Conservation (phyloP, 2,797 vertebrate genomes). For the Mormyrus proboscirostris region DNA sequence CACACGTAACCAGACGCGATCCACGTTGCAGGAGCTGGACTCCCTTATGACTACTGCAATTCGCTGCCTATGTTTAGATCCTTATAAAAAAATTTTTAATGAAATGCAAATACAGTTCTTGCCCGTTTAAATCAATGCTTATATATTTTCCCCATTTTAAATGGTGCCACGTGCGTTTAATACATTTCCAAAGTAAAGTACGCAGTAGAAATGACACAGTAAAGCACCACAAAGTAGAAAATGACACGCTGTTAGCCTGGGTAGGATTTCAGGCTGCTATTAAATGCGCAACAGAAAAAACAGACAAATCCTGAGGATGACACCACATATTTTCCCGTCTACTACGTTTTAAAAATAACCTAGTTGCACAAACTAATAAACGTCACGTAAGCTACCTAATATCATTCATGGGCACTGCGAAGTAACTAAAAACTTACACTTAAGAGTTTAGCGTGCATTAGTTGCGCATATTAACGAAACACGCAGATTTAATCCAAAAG, state of each 20-base stretch:
- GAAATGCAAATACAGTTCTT: background rate
- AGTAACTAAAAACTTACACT: background rate
- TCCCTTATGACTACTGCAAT: background rate
- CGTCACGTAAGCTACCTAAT: background rate
- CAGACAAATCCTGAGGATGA: background rate
- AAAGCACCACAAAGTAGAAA: background rate
- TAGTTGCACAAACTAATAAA: background rate
- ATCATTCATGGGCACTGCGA: background rate
- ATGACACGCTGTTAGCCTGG: background rate
- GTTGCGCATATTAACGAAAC: background rate
- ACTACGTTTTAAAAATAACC: background rate
- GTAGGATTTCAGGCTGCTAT: background rate
- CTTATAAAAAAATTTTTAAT: background rate
- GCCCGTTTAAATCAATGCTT: background rate
- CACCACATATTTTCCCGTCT: background rate
- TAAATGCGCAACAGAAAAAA: constrained; percentile 1
- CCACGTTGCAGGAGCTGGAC: constrained; percentile 35
- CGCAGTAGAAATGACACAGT: background rate
- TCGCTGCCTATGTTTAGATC: background rate
- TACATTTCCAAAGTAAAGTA: background rate
- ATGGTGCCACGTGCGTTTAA: background rate
- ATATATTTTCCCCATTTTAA: background rate
- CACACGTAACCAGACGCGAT: background rate
- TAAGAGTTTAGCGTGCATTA: background rate
- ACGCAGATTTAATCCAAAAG: background rate